Base-by-base conservation (phyloP, 2,797 vertebrate species). In the Chelonia mydas region DNA sequence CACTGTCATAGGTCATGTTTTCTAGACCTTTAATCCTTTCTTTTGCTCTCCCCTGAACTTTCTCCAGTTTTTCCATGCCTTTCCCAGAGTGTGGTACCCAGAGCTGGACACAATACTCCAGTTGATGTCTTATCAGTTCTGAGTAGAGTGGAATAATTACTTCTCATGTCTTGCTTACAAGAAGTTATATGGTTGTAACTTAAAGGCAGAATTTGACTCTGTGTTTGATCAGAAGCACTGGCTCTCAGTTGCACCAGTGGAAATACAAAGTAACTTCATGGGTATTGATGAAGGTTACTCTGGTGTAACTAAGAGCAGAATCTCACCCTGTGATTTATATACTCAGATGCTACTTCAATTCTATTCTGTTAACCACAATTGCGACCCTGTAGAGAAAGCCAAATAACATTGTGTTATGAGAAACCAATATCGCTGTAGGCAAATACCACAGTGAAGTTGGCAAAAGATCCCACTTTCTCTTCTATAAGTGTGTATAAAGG, bases 371-470 rank as follows among this genome's bases (percentile, higher is more conserved):
- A 82, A 50, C 28, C 11, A 53, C 57, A 81, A 23, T 45, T 76
- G 47, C 28, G 41, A 57, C 57, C n/a, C 47, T 25, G 76, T 50
- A 72, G 81, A 41, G 27, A 0, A 91, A 90, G 23, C 45, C 83
- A 12, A 37, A 87, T n/a, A 84, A 51, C 27, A 17, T 19, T 45
- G 37, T 0, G 0, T 27, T 13, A 1, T 47, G 25, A 76, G 45
- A 76, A 83, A 84, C 31, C 41, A 93, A 3, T 49, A 65, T 2
- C 87, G 6, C 47, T 90, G 5, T 10, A 51, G 50, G 41, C 79
- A 92, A 96, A 89, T 81, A 93, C 2, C 78, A 59, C 95, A 31
- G 13, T 61, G 31, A 11, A 84, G n/a, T 53, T 65, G 61, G 54
- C 77, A 91, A 92, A 61, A 1, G 6, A 45, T 83, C 45, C 23